A percentile compares a stretch with the other conserved stretches of the same genome.
These are phyloP conservation scores for Heterodera carotae DNA, from an alignment of 1,140 invertebrate genomes.

Conservation along the genomic window DNA sequence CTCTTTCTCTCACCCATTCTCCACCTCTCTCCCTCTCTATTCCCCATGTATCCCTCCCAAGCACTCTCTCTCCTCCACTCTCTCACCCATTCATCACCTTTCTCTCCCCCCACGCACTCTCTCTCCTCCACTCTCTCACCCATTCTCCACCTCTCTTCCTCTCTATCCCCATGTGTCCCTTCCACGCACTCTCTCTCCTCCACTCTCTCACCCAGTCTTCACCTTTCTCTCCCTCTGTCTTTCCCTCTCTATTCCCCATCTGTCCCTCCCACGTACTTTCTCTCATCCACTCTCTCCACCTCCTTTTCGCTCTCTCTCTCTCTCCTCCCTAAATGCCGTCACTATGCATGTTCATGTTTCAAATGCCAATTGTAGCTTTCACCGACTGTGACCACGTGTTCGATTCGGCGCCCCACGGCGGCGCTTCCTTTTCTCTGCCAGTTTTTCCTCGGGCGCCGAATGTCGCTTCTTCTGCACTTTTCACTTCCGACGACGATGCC, in stretches of 20 bases:
- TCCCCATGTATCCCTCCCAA: not conserved
- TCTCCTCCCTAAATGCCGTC: not conserved
- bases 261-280: not conserved
- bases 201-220: not conserved
- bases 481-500: not conserved
- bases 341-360: not conserved
- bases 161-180: too few relatives aligned
- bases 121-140: too few relatives aligned
- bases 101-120: too few relatives aligned
- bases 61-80: not conserved
- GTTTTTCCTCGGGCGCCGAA: slow-evolving; percentile 48
- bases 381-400: slow-evolving; percentile 64
- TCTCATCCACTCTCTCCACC: too few relatives aligned
- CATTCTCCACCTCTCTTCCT: too few relatives aligned
- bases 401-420: slow-evolving; percentile 50
- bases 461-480: slow-evolving; percentile 5
- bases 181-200: not conserved
- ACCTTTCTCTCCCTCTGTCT: not conserved
- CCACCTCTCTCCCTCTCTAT: not conserved
- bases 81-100: not conserved
- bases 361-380: slow-evolving; percentile 41
- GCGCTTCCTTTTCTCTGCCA: slow-evolving; percentile 59
- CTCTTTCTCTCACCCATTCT: not conserved
- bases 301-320: too few relatives aligned
- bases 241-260: not conserved